Evolutionary conservation across 2,888 invertebrate species (phyloP).

Genomic region (Cephus pulcher): DNA sequence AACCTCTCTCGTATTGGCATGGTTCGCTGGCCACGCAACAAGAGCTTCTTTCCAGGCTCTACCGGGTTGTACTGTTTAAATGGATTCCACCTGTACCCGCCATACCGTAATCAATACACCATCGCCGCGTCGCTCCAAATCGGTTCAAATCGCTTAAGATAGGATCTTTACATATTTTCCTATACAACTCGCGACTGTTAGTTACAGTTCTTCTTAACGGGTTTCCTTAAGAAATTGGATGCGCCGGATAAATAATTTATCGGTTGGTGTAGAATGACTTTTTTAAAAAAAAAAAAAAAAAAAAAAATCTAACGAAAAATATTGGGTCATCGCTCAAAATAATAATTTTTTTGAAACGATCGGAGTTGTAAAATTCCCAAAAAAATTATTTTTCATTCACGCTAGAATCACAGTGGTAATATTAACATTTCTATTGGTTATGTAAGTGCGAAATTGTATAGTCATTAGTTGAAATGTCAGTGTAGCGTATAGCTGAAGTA

Average conservation of each 20-base stretch:
- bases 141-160: neutral
- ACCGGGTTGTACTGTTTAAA: conserved; percentile 9
- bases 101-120: conserved; percentile 17
- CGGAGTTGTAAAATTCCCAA: too few relatives aligned
- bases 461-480: neutral
- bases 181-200: neutral
- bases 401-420: neutral
- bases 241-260: neutral
- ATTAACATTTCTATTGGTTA: neutral
- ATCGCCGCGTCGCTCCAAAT: conserved; percentile 11
- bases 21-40: conserved; percentile 37
- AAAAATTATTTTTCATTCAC: too few relatives aligned
- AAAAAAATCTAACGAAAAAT: too few relatives aligned
- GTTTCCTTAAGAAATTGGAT: neutral
- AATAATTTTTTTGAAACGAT: too few relatives aligned
- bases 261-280: neutral
- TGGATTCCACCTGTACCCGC: conserved; percentile 11
- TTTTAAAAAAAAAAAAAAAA: too few relatives aligned
- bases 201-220: neutral
- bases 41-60: conserved; percentile 7
- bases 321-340: too few relatives aligned
- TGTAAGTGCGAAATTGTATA: neutral
- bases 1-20: conserved; percentile 35
- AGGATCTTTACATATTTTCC: conserved; percentile 4
- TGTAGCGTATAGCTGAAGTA: neutral